Evolutionary conservation across 1,140 invertebrate species (phyloP).

Genomic region (Tetramorium parvispinum): DNA sequence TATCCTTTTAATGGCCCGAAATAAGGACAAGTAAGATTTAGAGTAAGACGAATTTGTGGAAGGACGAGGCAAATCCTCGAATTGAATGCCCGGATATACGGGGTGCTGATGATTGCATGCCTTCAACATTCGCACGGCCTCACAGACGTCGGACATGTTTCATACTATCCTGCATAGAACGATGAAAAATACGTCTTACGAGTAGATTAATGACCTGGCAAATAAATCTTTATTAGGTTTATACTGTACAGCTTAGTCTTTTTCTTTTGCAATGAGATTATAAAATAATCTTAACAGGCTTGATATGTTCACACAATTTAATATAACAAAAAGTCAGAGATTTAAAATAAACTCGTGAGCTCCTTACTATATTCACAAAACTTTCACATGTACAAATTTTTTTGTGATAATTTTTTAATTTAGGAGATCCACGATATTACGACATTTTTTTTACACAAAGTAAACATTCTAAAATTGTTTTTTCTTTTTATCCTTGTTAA

Average conservation of each 20-base stretch:
- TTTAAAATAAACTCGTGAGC: neutral
- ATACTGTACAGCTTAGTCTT: neutral
- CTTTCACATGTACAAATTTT: neutral
- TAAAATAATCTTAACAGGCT: neutral
- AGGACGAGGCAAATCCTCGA: constrained; percentile 60
- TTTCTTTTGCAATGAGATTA: neutral
- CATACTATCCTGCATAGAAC: constrained; percentile 17
- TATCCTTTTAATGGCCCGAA: constrained; percentile 50
- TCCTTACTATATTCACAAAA: neutral
- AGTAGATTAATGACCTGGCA: neutral
- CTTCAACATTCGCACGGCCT: constrained; percentile 39
- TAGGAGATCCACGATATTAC: neutral
- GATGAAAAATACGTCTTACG: constrained; percentile 1
- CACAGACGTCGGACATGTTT: constrained; percentile 43
- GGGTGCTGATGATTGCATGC: constrained; percentile 76
- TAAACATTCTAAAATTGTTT: neutral
- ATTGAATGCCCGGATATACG: constrained; percentile 81
- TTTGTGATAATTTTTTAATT: neutral
- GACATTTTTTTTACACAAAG: neutral
- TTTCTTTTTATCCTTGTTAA: neutral
- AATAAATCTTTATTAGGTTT: constrained; percentile 7
- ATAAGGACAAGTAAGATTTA: constrained; percentile 13
- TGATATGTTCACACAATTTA: neutral
- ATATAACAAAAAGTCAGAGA: neutral
- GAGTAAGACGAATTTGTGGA: constrained; percentile 53